These are phyloP conservation scores for Xestia sexstrigata DNA, from an alignment of 2,888 invertebrate genomes.

Conservation along the genomic window DNA sequence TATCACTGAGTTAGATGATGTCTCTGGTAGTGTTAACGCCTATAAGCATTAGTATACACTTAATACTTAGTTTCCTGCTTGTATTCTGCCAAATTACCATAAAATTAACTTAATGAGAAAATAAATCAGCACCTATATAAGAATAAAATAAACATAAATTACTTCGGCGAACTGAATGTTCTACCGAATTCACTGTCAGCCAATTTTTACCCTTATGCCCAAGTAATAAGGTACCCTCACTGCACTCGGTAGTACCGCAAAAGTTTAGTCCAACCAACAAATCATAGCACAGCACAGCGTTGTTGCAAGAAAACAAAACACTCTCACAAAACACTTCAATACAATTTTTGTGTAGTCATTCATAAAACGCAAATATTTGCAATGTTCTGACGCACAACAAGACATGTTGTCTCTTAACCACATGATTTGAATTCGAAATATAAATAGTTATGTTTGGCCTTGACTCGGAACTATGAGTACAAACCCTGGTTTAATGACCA, in stretches of 20 bases:
- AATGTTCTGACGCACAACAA: neutral
- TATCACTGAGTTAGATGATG: too few relatives aligned
- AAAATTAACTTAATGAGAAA: too few relatives aligned
- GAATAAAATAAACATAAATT: neutral
- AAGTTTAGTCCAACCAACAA: neutral
- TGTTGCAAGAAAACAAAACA: neutral
- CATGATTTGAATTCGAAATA: neutral
- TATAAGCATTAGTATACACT: too few relatives aligned
- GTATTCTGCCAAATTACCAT: too few relatives aligned
- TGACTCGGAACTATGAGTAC: neutral
- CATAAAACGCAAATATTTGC: constrained; percentile 1
- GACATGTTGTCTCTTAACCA: neutral
- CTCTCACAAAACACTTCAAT: neutral
- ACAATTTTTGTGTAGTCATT: neutral
- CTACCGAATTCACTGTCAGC: too few relatives aligned
- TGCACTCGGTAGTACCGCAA: neutral
- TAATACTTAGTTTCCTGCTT: too few relatives aligned
- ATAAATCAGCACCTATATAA: too few relatives aligned
- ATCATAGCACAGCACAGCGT: neutral
- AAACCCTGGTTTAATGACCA: neutral
- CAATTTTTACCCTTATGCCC: too few relatives aligned
- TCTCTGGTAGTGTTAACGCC: too few relatives aligned
- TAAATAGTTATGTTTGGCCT: neutral
- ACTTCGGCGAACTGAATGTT: neutral
- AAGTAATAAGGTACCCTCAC: too few relatives aligned